Evolutionary conservation across 2,888 invertebrate species (phyloP).

Genomic region (Volucella zonaria): DNA sequence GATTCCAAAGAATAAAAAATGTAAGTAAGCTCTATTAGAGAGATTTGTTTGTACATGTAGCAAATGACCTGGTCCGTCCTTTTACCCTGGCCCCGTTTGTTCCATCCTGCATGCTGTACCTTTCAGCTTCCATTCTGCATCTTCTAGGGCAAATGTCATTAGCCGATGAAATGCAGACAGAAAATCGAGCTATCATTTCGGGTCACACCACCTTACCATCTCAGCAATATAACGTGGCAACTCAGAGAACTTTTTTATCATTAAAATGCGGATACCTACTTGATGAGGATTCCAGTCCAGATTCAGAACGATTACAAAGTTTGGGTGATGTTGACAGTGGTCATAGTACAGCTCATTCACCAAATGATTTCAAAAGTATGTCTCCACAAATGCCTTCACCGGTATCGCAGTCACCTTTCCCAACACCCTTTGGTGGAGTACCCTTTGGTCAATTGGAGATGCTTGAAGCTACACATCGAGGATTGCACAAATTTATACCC

Average conservation of each 20-base stretch:
- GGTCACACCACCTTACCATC: constrained; percentile 59
- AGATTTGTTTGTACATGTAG: constrained; percentile 18
- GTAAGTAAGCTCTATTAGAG: constrained; percentile 84
- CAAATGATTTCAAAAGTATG: constrained; percentile 93
- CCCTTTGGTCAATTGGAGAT: constrained; percentile 92
- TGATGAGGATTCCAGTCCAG: constrained; percentile 93
- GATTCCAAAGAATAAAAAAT: constrained; percentile 94
- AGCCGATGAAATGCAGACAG: constrained; percentile 77
- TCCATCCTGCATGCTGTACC: constrained; percentile 68
- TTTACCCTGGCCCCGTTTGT: constrained; percentile 35
- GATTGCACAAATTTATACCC: constrained; percentile 97
- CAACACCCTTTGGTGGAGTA: constrained; percentile 88
- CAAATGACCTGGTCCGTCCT: constrained; percentile 55
- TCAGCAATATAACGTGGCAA: constrained; percentile 69
- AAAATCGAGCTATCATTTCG: constrained; percentile 77
- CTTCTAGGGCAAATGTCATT: constrained; percentile 85
- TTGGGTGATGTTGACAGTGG: constrained; percentile 92
- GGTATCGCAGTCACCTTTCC: constrained; percentile 86
- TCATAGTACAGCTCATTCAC: constrained; percentile 95
- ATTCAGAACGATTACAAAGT: constrained; percentile 91
- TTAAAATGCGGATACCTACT: constrained; percentile 89
- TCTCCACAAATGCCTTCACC: constrained; percentile 88
- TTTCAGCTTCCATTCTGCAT: constrained; percentile 86
- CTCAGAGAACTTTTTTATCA: constrained; percentile 85
- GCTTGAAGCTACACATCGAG: constrained; percentile 96